These are phyloP conservation scores for Apodemus agrarius DNA, from an alignment of 2,797 vertebrate genomes.

Conservation along the genomic window DNA sequence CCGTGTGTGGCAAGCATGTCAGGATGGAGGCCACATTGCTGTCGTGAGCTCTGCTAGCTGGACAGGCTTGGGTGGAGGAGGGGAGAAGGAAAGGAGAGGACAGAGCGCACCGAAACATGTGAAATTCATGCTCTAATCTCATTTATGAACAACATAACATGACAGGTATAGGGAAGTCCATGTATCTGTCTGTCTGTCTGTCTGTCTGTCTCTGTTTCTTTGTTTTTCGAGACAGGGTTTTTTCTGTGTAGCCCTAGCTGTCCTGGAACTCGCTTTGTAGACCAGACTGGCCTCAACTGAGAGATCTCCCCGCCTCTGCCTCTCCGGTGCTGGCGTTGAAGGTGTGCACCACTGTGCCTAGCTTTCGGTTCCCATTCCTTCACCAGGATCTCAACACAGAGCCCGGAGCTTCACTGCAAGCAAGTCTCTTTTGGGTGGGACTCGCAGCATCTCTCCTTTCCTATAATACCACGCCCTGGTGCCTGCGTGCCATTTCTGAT, in stretches of 20 bases:
- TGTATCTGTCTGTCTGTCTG: background rate
- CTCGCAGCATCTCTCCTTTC: background rate
- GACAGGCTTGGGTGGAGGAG: background rate
- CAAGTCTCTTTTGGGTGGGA: background rate
- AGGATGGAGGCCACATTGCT: background rate
- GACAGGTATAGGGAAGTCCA: background rate
- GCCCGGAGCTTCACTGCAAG: background rate
- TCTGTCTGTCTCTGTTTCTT: background rate
- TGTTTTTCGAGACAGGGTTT: background rate
- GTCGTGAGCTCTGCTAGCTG: background rate
- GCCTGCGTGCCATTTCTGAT: background rate
- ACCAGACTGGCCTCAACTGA: too few species aligned
- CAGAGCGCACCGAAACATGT: background rate
- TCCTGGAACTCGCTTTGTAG: too few species aligned
- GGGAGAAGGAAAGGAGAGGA: background rate
- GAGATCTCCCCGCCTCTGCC: too few species aligned
- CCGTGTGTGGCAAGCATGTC: rapidly evolving
- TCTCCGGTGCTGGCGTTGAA: background rate
- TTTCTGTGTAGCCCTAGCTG: background rate
- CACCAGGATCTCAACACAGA: background rate
- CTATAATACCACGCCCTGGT: background rate
- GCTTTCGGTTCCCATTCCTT: background rate
- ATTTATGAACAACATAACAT: background rate
- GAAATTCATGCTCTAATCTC: background rate
- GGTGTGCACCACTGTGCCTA: background rate